phyloP scores from a whole-genome alignment of 2,888 invertebrate genomes.

The Lasiommata megera region DNA sequence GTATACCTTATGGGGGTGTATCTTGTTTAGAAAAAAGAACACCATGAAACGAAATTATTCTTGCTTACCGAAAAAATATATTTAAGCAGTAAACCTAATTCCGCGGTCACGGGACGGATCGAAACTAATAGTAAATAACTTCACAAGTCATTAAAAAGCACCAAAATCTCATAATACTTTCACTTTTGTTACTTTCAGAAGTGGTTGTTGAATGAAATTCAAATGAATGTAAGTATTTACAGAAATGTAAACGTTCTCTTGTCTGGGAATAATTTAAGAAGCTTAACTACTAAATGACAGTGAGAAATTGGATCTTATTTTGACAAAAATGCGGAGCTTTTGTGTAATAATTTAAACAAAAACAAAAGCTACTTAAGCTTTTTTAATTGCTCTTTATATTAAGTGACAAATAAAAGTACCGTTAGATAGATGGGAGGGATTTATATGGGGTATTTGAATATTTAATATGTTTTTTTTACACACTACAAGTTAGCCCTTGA shows the following conservation, averaged over 20 bases:
- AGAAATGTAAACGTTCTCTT: not conserved
- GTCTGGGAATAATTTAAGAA: constrained; percentile 1
- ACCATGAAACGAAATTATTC: no score
- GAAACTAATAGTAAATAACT: not conserved
- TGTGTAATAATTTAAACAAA: not conserved
- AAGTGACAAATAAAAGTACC: no score
- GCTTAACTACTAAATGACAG: constrained; percentile 5
- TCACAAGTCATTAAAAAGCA: not conserved
- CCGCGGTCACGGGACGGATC: no score
- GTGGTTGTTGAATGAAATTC: not conserved
- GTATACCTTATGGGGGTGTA: no score
- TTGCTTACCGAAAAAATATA: no score
- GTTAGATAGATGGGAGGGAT: no score
- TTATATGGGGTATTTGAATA: no score
- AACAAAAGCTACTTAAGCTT: not conserved
- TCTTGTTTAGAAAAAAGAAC: no score
- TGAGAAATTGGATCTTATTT: constrained; percentile 1
- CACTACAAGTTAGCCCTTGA: no score
- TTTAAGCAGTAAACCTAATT: no score
- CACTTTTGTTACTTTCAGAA: not conserved
- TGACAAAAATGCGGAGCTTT: not conserved
- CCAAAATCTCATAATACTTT: not conserved
- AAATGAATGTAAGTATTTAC: not conserved
- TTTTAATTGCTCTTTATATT: not conserved
- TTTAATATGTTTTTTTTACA: no score